phyloP scores from a whole-genome alignment of 2,113 vertebrate genomes.

The Alaudala cheleensis region DNA sequence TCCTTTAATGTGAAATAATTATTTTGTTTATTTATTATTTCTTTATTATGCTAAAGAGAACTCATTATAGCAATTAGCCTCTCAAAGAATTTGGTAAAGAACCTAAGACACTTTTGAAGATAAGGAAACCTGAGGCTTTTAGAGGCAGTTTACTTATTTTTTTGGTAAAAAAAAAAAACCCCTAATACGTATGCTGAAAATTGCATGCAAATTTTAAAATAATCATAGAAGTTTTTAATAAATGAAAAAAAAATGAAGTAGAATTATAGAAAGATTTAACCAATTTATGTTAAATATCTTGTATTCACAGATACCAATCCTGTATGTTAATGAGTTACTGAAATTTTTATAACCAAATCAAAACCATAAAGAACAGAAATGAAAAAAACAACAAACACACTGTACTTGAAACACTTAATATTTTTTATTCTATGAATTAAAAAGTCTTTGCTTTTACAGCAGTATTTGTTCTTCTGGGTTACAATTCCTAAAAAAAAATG shows the following conservation, averaged over 20 bases:
- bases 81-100: not conserved
- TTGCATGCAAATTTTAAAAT: not conserved
- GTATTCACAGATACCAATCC: not conserved
- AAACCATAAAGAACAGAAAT: accelerated
- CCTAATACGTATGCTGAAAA: not conserved
- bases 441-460: not conserved
- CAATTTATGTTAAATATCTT: not conserved
- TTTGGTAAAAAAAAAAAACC: accelerated
- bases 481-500: not conserved
- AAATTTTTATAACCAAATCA: not conserved
- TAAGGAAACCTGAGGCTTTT: not conserved
- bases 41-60: not conserved
- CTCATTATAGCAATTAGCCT: not conserved
- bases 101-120: not conserved
- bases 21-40: not conserved
- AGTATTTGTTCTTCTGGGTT: not conserved
- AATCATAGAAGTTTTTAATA: not conserved
- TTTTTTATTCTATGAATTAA: not conserved
- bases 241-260: not conserved
- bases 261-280: not conserved
- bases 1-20: not conserved
- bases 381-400: accelerated
- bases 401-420: accelerated
- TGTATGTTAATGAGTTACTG: not conserved
- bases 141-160: accelerated